These are phyloP conservation scores for Ochotona princeps DNA, from an alignment of 2,113 vertebrate genomes.

Conservation along the genomic window DNA sequence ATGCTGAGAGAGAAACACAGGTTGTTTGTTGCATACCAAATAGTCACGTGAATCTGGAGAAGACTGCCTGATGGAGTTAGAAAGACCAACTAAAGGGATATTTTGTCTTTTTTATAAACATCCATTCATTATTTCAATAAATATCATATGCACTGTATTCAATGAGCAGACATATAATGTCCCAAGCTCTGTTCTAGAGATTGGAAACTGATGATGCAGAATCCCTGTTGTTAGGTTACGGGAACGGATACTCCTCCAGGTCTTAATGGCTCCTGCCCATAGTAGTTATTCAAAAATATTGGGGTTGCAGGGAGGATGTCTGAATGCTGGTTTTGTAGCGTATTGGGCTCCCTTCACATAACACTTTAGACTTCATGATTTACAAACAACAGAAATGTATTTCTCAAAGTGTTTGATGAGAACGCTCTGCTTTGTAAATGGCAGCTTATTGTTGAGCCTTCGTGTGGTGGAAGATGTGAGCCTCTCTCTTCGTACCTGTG, in stretches of 20 bases:
- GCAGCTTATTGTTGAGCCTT: not conserved
- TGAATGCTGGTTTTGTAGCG: not conserved
- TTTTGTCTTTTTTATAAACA: not conserved
- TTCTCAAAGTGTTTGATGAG: not conserved
- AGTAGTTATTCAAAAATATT: not conserved
- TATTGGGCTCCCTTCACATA: not conserved
- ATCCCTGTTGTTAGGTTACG: not conserved
- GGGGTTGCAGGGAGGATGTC: not conserved
- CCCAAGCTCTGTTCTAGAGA: not conserved
- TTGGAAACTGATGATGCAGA: not conserved
- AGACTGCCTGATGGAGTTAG: not conserved
- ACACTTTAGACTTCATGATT: not conserved
- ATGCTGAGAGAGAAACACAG: not conserved
- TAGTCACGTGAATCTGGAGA: not conserved
- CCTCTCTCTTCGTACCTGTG: not conserved
- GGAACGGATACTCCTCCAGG: not conserved
- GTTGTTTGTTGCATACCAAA: not conserved
- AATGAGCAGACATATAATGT: not conserved
- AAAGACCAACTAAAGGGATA: not conserved
- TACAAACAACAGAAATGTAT: not conserved
- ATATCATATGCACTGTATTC: not conserved
- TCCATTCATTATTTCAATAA: not conserved
- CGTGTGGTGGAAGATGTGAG: no score
- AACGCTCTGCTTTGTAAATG: not conserved
- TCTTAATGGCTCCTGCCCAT: not conserved